phyloP scores from a whole-genome alignment of 1,140 invertebrate genomes.

The Mylabris phalerata region DNA sequence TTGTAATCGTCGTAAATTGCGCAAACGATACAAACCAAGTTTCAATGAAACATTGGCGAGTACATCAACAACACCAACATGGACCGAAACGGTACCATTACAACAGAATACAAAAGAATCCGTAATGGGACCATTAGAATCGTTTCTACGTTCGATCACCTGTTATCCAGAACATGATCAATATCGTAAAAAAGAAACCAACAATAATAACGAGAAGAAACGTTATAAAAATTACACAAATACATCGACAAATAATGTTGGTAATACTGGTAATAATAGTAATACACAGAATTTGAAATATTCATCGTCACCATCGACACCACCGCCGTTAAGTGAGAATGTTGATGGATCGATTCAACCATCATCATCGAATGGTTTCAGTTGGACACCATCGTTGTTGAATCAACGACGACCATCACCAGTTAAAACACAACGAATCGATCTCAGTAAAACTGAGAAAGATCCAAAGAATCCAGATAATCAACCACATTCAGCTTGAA shows the following conservation, averaged over 20 bases:
- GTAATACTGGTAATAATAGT: constrained; percentile 7
- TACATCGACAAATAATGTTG: neutral
- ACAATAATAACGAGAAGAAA: constrained; percentile 12
- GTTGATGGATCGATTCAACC: constrained; percentile 20
- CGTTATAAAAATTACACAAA: constrained; percentile 7
- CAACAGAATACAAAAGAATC: constrained; percentile 32
- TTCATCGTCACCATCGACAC: constrained; percentile 18
- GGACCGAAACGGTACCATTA: constrained; percentile 33
- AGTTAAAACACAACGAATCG: constrained; percentile 17
- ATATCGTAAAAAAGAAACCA: constrained; percentile 27
- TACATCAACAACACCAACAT: constrained; percentile 3
- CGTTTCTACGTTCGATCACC: constrained; percentile 36
- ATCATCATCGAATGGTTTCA: constrained; percentile 32
- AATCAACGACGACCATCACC: constrained; percentile 25
- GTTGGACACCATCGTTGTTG: constrained; percentile 40
- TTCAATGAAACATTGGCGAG: neutral
- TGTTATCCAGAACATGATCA: constrained; percentile 39
- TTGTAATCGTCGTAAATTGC: constrained; percentile 2
- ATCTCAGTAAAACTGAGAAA: constrained; percentile 33
- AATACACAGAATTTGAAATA: constrained; percentile 15
- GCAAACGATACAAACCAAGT: constrained; percentile 3
- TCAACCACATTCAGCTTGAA: constrained; percentile 31
- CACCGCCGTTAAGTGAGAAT: constrained; percentile 27
- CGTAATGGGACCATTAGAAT: constrained; percentile 37
- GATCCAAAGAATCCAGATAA: constrained; percentile 30